phyloP scores from a whole-genome alignment of 2,888 invertebrate species.

The Xestia ashworthii region DNA sequence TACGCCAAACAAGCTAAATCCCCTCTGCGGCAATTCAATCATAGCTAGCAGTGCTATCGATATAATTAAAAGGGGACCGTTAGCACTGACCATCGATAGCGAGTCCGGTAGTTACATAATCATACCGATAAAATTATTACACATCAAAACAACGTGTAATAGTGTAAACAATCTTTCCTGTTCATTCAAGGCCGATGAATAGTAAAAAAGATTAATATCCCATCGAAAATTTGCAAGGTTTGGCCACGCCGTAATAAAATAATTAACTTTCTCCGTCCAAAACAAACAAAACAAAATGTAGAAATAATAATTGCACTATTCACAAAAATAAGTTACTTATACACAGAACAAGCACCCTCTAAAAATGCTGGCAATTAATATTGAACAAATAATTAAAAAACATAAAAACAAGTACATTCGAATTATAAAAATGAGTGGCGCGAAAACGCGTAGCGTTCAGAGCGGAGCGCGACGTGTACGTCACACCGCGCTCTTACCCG shows the following conservation, averaged over 20 bases:
- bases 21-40: constrained; percentile 72
- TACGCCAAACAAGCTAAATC: constrained; percentile 51
- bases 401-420: constrained; percentile 54
- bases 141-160: constrained; percentile 37
- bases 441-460: constrained; percentile 70
- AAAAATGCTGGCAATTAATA: constrained; percentile 60
- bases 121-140: constrained; percentile 40
- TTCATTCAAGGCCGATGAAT: constrained; percentile 17
- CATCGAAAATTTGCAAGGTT: constrained; percentile 13
- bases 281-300: constrained; percentile 36
- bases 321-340: constrained; percentile 48
- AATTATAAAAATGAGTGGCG: constrained; percentile 67
- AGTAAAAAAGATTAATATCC: constrained; percentile 14
- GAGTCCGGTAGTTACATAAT: constrained; percentile 20
- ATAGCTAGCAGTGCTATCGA: constrained; percentile 63
- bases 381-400: constrained; percentile 22
- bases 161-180: constrained; percentile 44
- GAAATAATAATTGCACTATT: constrained; percentile 45
- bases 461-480: constrained; percentile 75
- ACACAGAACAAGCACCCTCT: constrained; percentile 44
- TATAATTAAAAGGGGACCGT: constrained; percentile 61
- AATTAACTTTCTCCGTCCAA: constrained; percentile 32
- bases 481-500: constrained; percentile 79
- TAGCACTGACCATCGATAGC: constrained; percentile 46
- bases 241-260: constrained; percentile 8